Evolutionary conservation across 2,888 invertebrate species (phyloP).

Genomic region (Cerastis rubricosa): DNA sequence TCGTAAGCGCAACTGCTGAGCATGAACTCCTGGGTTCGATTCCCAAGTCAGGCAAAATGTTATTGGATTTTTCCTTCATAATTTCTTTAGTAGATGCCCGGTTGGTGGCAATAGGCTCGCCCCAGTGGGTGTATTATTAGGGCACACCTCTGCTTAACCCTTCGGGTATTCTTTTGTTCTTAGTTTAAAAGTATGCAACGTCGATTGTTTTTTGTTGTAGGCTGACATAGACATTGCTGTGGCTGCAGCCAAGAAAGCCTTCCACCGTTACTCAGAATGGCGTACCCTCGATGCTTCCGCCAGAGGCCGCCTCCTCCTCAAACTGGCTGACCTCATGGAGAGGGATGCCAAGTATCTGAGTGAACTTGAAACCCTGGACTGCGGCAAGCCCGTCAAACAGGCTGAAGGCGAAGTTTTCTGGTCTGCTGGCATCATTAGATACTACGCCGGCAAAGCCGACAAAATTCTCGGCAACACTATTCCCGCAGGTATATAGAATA

Average conservation of each 20-base stretch:
- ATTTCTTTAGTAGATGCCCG: not conserved
- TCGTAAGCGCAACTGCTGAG: not conserved
- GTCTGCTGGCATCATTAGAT: conserved; percentile 92
- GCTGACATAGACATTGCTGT: conserved; percentile 96
- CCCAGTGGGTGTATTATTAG: not conserved
- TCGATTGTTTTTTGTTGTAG: conserved; percentile 76
- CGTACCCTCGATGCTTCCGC: conserved; percentile 94
- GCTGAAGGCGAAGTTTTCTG: conserved; percentile 92
- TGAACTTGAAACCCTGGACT: conserved; percentile 97
- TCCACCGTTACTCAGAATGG: conserved; percentile 94
- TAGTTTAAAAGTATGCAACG: not conserved
- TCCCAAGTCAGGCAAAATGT: not conserved
- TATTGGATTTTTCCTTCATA: not conserved
- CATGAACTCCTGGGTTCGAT: not conserved
- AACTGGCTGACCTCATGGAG: conserved; percentile 94
- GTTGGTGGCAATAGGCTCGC: not conserved
- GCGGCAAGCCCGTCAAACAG: conserved; percentile 96
- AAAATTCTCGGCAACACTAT: conserved; percentile 95
- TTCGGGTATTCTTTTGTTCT: not conserved
- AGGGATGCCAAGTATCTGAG: conserved; percentile 93
- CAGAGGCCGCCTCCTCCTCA: conserved; percentile 93
- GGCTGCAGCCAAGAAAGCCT: conserved; percentile 94
- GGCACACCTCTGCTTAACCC: no score
- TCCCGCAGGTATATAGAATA: conserved; percentile 87
- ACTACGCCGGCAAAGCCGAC: conserved; percentile 97